Conservation (phyloP, 1,140 invertebrate species). For the Dermatophagoides farinae region DNA sequence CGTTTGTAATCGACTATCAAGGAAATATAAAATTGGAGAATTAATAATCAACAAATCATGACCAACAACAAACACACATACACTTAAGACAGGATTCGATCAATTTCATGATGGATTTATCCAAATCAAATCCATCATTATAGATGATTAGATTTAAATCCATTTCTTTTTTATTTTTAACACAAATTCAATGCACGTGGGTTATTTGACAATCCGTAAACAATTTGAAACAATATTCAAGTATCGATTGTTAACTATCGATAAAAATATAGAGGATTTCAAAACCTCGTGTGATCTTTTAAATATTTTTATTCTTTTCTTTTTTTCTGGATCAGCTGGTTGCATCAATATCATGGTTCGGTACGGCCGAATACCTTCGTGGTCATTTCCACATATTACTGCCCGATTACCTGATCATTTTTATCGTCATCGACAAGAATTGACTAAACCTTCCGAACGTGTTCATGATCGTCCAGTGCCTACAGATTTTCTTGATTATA, state of each 20-base stretch:
- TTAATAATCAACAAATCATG: neutral
- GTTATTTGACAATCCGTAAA: too few relatives aligned
- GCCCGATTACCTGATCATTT: slow-evolving; percentile 51
- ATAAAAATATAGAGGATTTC: too few relatives aligned
- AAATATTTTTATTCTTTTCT: too few relatives aligned
- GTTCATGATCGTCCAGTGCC: slow-evolving; percentile 62
- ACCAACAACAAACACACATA: neutral
- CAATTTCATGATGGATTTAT: neutral
- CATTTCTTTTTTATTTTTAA: slow-evolving; percentile 4
- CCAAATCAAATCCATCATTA: neutral
- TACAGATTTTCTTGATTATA: slow-evolving; percentile 33
- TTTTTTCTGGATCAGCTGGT: too few relatives aligned
- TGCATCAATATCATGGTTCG: neutral
- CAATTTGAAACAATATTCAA: too few relatives aligned
- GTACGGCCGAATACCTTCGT: slow-evolving; percentile 8
- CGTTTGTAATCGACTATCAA: slow-evolving; percentile 1
- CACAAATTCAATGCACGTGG: too few relatives aligned
- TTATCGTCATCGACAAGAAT: slow-evolving; percentile 66
- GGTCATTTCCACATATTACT: slow-evolving; percentile 4
- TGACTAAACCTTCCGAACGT: slow-evolving; percentile 43
- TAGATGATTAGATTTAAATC: slow-evolving; percentile 12
- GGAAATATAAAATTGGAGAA: neutral
- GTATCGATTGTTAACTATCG: too few relatives aligned
- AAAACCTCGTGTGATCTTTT: too few relatives aligned
- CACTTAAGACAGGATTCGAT: neutral